Evolutionary conservation across 2,113 vertebrate genomes (phyloP), one percentile per base, ranked within the genome.

Genomic region (Irena cyanogastra): DNA sequence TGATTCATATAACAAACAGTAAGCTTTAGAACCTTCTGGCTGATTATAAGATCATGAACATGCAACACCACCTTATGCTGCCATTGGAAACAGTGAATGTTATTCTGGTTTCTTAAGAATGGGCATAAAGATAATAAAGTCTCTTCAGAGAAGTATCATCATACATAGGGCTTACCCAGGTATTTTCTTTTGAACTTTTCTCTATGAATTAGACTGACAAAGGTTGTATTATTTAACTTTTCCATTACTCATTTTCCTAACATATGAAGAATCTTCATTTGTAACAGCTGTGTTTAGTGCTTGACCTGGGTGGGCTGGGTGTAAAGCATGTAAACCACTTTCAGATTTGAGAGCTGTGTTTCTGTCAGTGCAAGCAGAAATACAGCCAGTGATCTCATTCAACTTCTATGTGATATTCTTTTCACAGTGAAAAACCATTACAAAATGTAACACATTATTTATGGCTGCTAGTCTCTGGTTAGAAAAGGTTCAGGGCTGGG

Each of bases 401-500:
- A 41, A 53, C 56, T 87, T 90, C 82, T 56, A 6, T 52, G 53
- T 87, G 72, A 64, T 87, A 65, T 53, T 65, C 57, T 87, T 74
- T 93, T 89, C 74, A 75, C 69, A 54, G 65, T 49, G 70, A 78
- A 94, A 61, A 94, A 53, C 69, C 50, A 39, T 87, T 91, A 87
- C 65, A 87, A 91, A 95, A 89, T 64, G 37, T 82, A 89, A 19
- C 87, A 82, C 30, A 68, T 89, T 87, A 89, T 94, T 91, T 95
- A 91, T 14, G 2, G 44, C 65, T 79, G 37, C 50, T 44, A 65
- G 53, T 91, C 16, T 79, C 77, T 79, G 30, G 81, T 91, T 89
- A 53, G 61, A 87, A 96, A 84, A 72, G 53, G 53, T 85, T 81
- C 68, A 81, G 39, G 31, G 24, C 49, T 87, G 74, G 44, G 53